Evolutionary conservation across 2,113 vertebrate species (phyloP).

Genomic region (Tor tambroides): DNA sequence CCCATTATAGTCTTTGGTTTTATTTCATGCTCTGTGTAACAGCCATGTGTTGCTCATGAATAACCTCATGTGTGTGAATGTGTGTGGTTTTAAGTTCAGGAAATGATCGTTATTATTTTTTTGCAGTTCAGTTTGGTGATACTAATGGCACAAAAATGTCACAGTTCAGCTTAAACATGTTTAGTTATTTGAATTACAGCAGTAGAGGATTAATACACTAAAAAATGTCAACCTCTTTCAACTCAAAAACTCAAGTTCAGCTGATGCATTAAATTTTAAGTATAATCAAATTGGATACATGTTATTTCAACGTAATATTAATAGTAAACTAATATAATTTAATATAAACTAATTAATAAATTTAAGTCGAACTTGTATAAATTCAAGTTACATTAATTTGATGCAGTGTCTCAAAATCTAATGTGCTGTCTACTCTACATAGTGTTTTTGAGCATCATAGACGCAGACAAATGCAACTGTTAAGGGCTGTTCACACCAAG

Average conservation of each 20-base stretch:
- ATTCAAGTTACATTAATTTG: too few species aligned
- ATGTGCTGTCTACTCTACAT: not conserved
- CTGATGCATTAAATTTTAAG: too few species aligned
- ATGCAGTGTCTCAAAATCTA: not conserved
- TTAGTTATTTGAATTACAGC: not conserved
- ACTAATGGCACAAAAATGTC: not conserved
- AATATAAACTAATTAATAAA: too few species aligned
- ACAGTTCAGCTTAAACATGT: not conserved
- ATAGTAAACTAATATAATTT: too few species aligned
- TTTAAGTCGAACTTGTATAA: too few species aligned
- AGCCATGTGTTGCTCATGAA: conserved; percentile 19
- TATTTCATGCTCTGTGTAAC: conserved; percentile 55
- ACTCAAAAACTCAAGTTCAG: too few species aligned
- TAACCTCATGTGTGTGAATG: not conserved
- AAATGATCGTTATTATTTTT: not conserved
- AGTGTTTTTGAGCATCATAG: not conserved
- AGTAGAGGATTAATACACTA: not conserved
- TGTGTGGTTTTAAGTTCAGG: not conserved
- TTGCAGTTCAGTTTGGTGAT: not conserved
- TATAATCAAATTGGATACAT: too few species aligned
- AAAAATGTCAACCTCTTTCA: too few species aligned
- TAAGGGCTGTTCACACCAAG: not conserved
- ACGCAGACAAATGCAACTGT: not conserved
- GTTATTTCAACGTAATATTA: too few species aligned
- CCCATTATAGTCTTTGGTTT: conserved; percentile 47